Evolutionary conservation across 2,888 invertebrate species (phyloP), one percentile per base, ranked within the genome.

Genomic region (Rapana venosa): DNA sequence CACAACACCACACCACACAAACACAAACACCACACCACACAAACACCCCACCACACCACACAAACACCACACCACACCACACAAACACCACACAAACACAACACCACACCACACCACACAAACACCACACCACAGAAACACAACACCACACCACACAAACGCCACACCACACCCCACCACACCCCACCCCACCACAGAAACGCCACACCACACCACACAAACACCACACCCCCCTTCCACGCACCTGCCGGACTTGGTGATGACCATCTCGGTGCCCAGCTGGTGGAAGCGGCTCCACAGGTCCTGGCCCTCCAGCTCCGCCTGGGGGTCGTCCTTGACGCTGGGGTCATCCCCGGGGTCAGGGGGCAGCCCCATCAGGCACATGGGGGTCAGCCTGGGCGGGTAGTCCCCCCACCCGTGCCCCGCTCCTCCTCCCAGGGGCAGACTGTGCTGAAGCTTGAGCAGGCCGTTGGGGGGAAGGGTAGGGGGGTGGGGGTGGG

Each of bases 251-350:
- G 91, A 91, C 85, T 91, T 91, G 22, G 91, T 91, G 56, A 91
- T 91, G 74, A 91, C 91, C 91, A 91, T 91, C 77, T 91, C 91
- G 0, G 91, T 91, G 4, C 91, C 91, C 32, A 91, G 87, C 47
- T 90, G 85, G 86, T 91, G 84, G 56, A 91, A 91, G 66, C 87
- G 87, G 84, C 89, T 91, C 91, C 91, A 91, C n/a, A 91, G 47
- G 35, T 91, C 91, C 85, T 88, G 13, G 15, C 91, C 91, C 35
- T 91, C 91, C 30, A 91, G 88, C 15, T 91, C 91, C 0, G 91
- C 91, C 85, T 87, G 88, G 30, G 91, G 91, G 36, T 91, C 91
- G 66, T 91, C 91, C 90, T 91, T 91, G 13, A 91, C 90, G 74
- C 89, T 90, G 32, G 90, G 84, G 58, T 91, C 91, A 22, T 61